These are phyloP conservation scores for Spondyliosoma cantharus DNA, from an alignment of 2,797 vertebrate species.

Conservation along the genomic window DNA sequence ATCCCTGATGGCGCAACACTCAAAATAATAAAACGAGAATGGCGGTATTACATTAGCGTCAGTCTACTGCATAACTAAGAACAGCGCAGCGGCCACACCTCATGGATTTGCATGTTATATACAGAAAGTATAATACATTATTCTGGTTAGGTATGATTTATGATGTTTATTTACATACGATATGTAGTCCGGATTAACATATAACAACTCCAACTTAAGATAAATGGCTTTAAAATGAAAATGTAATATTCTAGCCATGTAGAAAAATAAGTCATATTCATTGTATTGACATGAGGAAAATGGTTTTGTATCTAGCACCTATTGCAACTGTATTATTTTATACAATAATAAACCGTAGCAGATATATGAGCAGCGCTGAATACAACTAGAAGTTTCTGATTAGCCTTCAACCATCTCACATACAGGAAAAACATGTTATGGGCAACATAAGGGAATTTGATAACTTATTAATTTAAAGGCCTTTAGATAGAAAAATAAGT, in stretches of 20 bases:
- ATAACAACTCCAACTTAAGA: constrained; percentile 52
- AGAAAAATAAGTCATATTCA: constrained; percentile 73
- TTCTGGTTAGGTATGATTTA: constrained; percentile 68
- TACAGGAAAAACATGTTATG: constrained; percentile 43
- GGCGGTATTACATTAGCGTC: constrained; percentile 59
- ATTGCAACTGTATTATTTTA: constrained; percentile 46
- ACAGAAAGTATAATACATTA: constrained; percentile 76
- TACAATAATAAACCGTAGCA: constrained; percentile 36
- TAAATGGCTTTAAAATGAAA: constrained; percentile 66
- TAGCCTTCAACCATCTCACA: constrained; percentile 25
- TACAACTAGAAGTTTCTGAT: constrained; percentile 12
- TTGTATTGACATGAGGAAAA: constrained; percentile 60
- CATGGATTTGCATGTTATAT: constrained; percentile 61
- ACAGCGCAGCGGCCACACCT: constrained; percentile 45
- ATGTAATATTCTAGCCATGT: constrained; percentile 61
- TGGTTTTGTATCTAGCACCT: constrained; percentile 65
- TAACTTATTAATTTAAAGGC: constrained; percentile 45
- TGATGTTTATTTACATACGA: constrained; percentile 74
- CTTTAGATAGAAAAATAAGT: constrained; percentile 76
- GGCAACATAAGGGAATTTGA: constrained; percentile 36
- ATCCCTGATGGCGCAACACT: constrained; percentile 38
- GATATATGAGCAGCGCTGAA: constrained; percentile 39
- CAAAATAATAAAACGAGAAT: constrained; percentile 50
- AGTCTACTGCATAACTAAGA: constrained; percentile 59
- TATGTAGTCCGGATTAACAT: constrained; percentile 52